phyloP scores from a whole-genome alignment of 1,140 invertebrate genomes.

The Orussus abietinus region DNA sequence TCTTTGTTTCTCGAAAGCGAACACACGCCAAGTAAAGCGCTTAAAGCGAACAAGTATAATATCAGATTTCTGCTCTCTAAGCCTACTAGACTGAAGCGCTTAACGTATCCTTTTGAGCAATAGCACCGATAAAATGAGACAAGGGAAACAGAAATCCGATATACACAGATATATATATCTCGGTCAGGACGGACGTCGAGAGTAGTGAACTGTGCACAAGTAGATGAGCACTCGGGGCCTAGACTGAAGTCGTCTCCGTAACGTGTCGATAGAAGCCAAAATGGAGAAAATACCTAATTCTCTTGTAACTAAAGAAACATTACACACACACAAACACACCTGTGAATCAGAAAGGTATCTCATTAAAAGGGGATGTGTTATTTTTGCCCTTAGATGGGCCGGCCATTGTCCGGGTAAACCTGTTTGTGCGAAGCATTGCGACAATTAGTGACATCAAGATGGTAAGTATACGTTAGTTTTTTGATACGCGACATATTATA shows the following conservation, averaged over 20 bases:
- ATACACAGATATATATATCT: too few species aligned
- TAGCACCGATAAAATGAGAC: too few species aligned
- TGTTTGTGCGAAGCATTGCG: constrained; percentile 93
- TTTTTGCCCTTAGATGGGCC: constrained; percentile 78
- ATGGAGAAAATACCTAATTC: constrained; percentile 7
- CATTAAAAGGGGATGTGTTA: constrained; percentile 50
- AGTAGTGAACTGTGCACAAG: constrained; percentile 2
- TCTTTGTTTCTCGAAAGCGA: too few species aligned
- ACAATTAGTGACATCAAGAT: constrained; percentile 98
- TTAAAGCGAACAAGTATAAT: too few species aligned
- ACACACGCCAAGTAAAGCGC: too few species aligned
- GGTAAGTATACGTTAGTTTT: constrained; percentile 67
- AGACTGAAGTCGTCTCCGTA: constrained; percentile 8
- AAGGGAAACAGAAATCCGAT: too few species aligned
- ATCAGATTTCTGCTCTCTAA: too few species aligned
- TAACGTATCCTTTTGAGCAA: too few species aligned
- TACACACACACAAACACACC: constrained; percentile 23
- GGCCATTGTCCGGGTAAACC: constrained; percentile 90
- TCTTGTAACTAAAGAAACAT: too few species aligned
- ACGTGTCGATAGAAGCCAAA: not conserved
- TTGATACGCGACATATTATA: not conserved
- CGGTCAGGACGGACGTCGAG: not conserved
- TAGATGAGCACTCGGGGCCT: not conserved
- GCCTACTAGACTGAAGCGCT: too few species aligned
- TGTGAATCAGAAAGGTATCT: constrained; percentile 29